Evolutionary conservation across 2,888 invertebrate species (phyloP).

Genomic region (Cotesia congregata): DNA sequence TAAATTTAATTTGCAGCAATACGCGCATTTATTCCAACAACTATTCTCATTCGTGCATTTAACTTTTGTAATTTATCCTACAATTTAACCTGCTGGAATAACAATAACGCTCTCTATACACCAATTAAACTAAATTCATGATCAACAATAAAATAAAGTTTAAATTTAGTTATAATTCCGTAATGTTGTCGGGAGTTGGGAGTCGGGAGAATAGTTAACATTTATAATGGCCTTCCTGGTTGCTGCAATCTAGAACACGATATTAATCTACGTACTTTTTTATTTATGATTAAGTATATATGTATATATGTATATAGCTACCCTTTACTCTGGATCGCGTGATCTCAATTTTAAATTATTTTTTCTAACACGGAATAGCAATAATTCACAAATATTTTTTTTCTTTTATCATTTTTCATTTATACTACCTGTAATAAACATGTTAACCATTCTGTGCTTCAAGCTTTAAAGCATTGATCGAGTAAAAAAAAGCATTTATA

Average conservation of each 20-base stretch:
- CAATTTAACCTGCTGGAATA: constrained; percentile 21
- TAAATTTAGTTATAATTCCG: not conserved
- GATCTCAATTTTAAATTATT: not conserved
- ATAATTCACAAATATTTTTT: not conserved
- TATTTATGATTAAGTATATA: not conserved
- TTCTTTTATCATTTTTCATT: not conserved
- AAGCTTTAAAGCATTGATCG: not conserved
- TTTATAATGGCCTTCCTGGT: not conserved
- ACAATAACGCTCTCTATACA: constrained; percentile 14
- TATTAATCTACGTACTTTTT: constrained; percentile 7
- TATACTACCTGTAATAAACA: not conserved
- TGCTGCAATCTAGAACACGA: not conserved
- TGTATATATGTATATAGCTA: not conserved
- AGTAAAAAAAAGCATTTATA: not conserved
- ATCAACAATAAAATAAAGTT: constrained; percentile 8
- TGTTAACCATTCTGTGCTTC: not conserved
- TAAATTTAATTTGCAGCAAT: constrained; percentile 31
- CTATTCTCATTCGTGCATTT: constrained; percentile 26
- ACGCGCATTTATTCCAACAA: constrained; percentile 14
- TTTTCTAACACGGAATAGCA: not conserved
- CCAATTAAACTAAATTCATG: constrained; percentile 31
- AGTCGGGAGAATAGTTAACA: not conserved
- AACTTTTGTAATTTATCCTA: constrained; percentile 30
- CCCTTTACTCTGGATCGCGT: not conserved
- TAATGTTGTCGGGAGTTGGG: not conserved